A percentile compares a stretch with the other conserved stretches of the same genome.
phyloP scores from a whole-genome alignment of 2,797 vertebrate species.

The Darevskia nairensis region DNA sequence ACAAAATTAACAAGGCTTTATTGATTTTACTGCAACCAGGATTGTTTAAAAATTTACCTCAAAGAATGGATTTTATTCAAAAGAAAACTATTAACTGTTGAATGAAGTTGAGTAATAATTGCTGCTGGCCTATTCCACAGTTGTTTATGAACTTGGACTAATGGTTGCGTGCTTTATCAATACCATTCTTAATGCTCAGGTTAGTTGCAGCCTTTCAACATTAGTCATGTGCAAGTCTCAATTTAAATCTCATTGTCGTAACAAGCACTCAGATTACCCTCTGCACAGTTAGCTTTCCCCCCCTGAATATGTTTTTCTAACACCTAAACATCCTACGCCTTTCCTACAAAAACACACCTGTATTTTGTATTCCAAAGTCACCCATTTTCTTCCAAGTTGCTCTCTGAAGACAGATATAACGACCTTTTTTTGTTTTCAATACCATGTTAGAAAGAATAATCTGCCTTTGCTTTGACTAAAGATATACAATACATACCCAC shows the following conservation, averaged over 20 bases:
- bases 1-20: conserved; percentile 18
- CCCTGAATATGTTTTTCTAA: neutral
- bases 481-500: too few relatives aligned
- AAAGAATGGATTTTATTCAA: conserved; percentile 9
- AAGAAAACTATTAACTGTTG: conserved; percentile 11
- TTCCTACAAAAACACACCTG: neutral
- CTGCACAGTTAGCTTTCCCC: neutral
- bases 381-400: neutral
- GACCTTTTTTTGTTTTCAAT: neutral
- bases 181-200: neutral
- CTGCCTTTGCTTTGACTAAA: neutral
- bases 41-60: neutral
- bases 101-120: conserved; percentile 15
- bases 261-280: neutral
- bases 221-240: neutral
- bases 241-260: neutral
- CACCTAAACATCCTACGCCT: neutral
- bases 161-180: conserved; percentile 2
- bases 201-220: neutral
- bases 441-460: neutral
- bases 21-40: conserved; percentile 2
- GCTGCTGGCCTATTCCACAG: conserved; percentile 11
- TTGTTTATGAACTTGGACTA: conserved; percentile 9
- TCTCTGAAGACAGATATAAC: neutral
- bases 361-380: neutral